Conservation (phyloP, 2,113 vertebrate species). For the Oryzias melastigma region DNA sequence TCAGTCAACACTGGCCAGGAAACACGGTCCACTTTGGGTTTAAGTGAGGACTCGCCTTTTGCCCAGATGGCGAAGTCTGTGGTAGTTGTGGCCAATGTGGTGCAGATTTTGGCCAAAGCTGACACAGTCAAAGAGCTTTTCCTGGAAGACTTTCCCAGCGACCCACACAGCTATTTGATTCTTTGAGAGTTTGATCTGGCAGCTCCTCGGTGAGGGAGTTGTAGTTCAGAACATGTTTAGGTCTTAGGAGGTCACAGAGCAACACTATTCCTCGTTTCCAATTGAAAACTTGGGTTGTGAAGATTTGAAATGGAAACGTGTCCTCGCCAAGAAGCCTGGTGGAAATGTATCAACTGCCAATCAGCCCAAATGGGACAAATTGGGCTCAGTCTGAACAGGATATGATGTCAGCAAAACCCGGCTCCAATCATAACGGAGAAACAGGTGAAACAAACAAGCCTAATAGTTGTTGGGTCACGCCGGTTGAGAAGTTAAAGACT, state of each 20-base stretch:
- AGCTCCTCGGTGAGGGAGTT: conserved; percentile 11
- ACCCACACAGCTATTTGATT: conserved; percentile 28
- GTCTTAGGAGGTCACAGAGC: conserved; percentile 10
- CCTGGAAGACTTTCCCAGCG: conserved; percentile 26
- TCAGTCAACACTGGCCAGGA: conserved; percentile 4
- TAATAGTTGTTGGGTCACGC: no score
- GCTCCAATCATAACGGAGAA: no score
- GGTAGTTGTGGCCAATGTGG: conserved; percentile 28
- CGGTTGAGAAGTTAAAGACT: no score
- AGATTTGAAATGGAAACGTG: no score
- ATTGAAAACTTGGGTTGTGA: no score
- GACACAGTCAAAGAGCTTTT: conserved; percentile 18
- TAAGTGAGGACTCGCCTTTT: conserved; percentile 9
- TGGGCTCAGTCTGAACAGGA: no score
- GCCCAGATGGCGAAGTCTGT: conserved; percentile 21
- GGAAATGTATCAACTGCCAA: no score
- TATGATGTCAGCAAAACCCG: no score
- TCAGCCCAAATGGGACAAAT: no score
- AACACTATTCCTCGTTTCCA: background rate
- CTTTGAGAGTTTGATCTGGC: conserved; percentile 36
- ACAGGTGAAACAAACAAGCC: no score
- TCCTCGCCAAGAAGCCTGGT: no score
- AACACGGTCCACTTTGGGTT: conserved; percentile 2
- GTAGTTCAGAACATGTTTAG: conserved; percentile 26
- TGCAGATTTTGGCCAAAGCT: conserved; percentile 51